These are phyloP conservation scores for Holothuria leucospilota DNA, from an alignment of 53 echinoderm and acorn worm genomes.

Conservation along the genomic window DNA sequence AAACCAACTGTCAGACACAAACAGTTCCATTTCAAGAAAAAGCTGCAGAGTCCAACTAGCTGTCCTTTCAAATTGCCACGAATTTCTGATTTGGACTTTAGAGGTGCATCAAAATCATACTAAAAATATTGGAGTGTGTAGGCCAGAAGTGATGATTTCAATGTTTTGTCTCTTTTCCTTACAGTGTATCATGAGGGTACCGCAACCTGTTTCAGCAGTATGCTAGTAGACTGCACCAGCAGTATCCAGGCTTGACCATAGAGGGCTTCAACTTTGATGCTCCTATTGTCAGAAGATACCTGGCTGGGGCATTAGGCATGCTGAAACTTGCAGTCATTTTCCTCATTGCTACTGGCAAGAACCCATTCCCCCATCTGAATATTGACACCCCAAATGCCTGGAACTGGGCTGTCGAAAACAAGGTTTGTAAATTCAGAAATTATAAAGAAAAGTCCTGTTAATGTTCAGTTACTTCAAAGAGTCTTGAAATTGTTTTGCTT, in stretches of 20 bases:
- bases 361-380: slow-evolving; percentile 83
- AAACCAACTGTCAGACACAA: no score
- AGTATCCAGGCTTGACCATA: slow-evolving; percentile 88
- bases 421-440: slow-evolving; percentile 63
- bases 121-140: no score
- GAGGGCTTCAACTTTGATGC: slow-evolving; percentile 94
- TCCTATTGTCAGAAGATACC: slow-evolving; percentile 76
- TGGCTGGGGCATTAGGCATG: slow-evolving; percentile 79
- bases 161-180: neutral
- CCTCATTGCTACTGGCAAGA: slow-evolving; percentile 78
- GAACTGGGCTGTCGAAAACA: slow-evolving; percentile 96
- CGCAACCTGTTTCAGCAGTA: slow-evolving; percentile 96
- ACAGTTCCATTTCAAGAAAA: no score
- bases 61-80: no score
- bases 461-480: no score
- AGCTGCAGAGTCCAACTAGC: no score
- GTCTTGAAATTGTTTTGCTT: no score
- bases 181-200: slow-evolving; percentile 99
- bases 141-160: no score
- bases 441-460: no score
- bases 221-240: slow-evolving; percentile 81
- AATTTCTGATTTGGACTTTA: no score
- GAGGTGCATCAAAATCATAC: no score
- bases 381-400: slow-evolving; percentile 81
- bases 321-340: slow-evolving; percentile 78